phyloP scores from a whole-genome alignment of 2,888 invertebrate species.

The Sialis fuliginosa region DNA sequence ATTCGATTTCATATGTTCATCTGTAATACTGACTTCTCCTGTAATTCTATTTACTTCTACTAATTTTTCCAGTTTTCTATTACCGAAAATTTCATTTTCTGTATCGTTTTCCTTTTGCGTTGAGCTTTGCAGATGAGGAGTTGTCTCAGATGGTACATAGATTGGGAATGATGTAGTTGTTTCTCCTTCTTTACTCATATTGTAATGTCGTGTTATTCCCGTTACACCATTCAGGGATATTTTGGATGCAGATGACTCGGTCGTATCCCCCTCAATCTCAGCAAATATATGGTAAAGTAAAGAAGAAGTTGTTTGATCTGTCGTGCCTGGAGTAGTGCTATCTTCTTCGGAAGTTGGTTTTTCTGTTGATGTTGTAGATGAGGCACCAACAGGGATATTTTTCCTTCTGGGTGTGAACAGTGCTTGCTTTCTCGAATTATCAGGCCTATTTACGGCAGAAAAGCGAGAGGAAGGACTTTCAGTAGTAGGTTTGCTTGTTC shows the following conservation, averaged over 20 bases:
- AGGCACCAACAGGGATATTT: no score
- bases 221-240: slow-evolving; percentile 11
- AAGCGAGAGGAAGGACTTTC: no score
- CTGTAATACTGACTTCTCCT: slow-evolving; percentile 47
- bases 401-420: no score
- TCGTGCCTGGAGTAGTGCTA: not conserved
- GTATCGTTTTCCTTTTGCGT: slow-evolving; percentile 8
- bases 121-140: slow-evolving; percentile 3
- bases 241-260: slow-evolving; percentile 2
- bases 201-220: slow-evolving; percentile 17
- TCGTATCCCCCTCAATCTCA: slow-evolving; percentile 16
- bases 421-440: no score
- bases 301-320: slow-evolving; percentile 10
- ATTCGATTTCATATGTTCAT: slow-evolving; percentile 37
- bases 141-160: slow-evolving; percentile 8
- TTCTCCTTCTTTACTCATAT: slow-evolving; percentile 3
- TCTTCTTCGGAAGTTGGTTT: not conserved
- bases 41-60: slow-evolving; percentile 47
- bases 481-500: no score
- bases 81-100: slow-evolving; percentile 20
- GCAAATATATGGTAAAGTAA: slow-evolving; percentile 32
- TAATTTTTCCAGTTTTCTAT: slow-evolving; percentile 32
- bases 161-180: not conserved
- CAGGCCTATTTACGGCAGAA: no score
- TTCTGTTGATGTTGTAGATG: no score